Percentiles rank a stretch among this genome's conserved stretches.
Evolutionary conservation across 2,113 vertebrate species (phyloP).

Genomic region (Malurus cyaneus): DNA sequence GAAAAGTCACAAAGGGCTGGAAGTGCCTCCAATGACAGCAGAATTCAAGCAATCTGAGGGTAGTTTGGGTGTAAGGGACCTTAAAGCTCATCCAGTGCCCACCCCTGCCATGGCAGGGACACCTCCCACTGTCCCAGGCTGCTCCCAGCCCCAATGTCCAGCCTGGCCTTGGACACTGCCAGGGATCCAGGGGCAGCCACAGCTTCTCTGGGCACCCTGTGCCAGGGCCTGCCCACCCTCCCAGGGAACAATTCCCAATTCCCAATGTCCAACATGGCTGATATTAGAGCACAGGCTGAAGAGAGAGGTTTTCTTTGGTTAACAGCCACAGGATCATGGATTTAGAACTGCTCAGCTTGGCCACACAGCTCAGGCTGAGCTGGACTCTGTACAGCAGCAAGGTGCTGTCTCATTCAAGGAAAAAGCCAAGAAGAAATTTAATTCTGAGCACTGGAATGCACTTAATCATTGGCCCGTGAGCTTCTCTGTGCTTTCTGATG

Average conservation of each 20-base stretch:
- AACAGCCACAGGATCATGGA: rapidly evolving
- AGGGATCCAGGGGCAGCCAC: neutral
- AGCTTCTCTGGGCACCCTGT: neutral
- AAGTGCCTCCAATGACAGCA: neutral
- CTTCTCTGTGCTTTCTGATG: neutral
- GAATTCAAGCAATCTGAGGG: neutral
- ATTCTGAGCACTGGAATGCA: neutral
- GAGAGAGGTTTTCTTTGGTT: neutral
- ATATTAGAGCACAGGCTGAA: neutral
- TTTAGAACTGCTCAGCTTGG: neutral
- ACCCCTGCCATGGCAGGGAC: neutral
- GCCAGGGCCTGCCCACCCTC: neutral
- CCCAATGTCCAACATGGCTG: rapidly evolving
- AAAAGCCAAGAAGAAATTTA: neutral
- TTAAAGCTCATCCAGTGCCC: rapidly evolving
- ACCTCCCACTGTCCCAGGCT: neutral
- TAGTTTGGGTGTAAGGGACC: neutral
- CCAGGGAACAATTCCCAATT: neutral
- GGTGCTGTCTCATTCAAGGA: neutral
- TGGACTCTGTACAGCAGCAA: neutral
- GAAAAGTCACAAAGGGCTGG: neutral
- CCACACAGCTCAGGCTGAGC: neutral
- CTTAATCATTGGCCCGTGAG: neutral
- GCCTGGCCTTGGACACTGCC: neutral
- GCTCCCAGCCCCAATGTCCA: neutral